phyloP scores from a whole-genome alignment of 2,888 invertebrate species.

The Lasioglossum vierecki region DNA sequence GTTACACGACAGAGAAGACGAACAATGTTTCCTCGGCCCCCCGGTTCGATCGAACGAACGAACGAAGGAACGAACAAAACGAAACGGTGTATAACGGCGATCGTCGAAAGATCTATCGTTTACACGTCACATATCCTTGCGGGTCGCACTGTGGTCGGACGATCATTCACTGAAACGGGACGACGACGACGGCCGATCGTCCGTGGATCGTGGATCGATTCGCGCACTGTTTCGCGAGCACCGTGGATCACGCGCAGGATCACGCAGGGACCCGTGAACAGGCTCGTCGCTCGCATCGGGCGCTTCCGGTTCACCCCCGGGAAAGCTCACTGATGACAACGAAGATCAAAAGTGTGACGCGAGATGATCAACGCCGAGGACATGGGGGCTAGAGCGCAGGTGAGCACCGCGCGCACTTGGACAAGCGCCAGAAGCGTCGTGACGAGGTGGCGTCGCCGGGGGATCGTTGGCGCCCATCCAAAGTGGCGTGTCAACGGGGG shows the following conservation, averaged over 20 bases:
- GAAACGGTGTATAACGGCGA: not conserved
- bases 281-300: not conserved
- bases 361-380: slow-evolving; percentile 11
- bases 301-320: slow-evolving; percentile 3
- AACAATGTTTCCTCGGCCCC: slow-evolving; percentile 9
- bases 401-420: slow-evolving; percentile 62
- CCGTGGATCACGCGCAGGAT: not conserved
- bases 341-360: not conserved
- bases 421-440: slow-evolving; percentile 67
- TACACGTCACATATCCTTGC: slow-evolving; percentile 24
- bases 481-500: slow-evolving; percentile 55
- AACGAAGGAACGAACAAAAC: not conserved
- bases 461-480: slow-evolving; percentile 54
- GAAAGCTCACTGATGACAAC: not conserved
- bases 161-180: not conserved
- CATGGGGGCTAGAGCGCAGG: slow-evolving; percentile 38
- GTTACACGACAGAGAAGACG: slow-evolving; percentile 11
- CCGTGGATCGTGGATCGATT: slow-evolving; percentile 23
- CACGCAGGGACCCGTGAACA: not conserved
- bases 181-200: slow-evolving; percentile 11
- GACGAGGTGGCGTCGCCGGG: slow-evolving; percentile 39
- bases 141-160: not conserved
- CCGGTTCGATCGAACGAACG: not conserved
- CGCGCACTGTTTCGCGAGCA: slow-evolving; percentile 32
- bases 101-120: not conserved